Evolutionary conservation across 2,113 vertebrate species (phyloP), one percentile per base, ranked within the genome.

Genomic region (Thunnus maccoyii): DNA sequence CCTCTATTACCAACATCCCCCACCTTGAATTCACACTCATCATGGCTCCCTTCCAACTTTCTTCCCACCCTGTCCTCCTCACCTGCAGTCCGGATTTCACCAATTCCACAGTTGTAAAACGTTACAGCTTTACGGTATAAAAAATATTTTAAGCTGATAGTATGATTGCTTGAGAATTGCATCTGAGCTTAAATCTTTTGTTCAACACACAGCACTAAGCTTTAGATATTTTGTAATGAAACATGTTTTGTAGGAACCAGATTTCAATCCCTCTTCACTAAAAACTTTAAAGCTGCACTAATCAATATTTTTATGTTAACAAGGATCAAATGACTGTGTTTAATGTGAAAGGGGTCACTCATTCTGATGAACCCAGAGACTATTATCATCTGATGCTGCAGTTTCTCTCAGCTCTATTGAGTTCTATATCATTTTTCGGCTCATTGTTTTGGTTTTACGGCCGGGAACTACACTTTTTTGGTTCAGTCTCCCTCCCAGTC

Each of bases 1-100:
- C 68, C 78, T 82, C 82, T 69, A 72, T 81, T 81, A 78, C 51
- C 66, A 76, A 50, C 69, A 76, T 52, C 32, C 22, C 30, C 64
- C 32, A 81, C 66, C 72, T 81, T 58, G 69, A 63, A 83, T 52
- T 88, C 76, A 70, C 73, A 72, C 22, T 80, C 62, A 77, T 82
- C 56, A 25, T 25, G 16, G 10, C 27, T 27, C 16, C 65, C 13
- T 8, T 44, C 48, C 41, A 72, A 72, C 44, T 27, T 76, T 78
- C 25, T 25, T 22, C 27, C 8, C 22, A 52, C 20, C 27, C 12
- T 22, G 27, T 55, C 36, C 27, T 80, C 60, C 36, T 47, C 48
- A 54, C 73, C 44, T 30, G 50, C 54, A 50, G 52, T 58, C 48
- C 52, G 15, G 61, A 13, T 71, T 56, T 69, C 62, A 51, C 51